These are phyloP conservation scores for Rhineura floridana DNA, from an alignment of 2,113 vertebrate species.

Conservation along the genomic window DNA sequence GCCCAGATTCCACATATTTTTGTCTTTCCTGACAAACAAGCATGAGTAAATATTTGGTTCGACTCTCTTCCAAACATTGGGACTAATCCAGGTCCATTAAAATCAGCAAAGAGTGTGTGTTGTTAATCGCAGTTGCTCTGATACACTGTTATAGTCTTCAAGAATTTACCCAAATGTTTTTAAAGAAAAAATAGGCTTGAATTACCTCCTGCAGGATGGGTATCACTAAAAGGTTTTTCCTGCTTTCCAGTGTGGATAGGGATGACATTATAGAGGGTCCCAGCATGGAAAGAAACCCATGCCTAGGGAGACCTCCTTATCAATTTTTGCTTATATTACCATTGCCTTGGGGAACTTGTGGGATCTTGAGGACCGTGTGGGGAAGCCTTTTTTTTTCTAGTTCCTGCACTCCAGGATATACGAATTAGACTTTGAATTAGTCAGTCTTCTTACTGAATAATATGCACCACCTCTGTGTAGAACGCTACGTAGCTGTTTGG, in stretches of 20 bases:
- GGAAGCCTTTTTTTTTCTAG: no score
- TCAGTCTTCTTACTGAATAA: no score
- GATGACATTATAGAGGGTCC: no score
- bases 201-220: neutral
- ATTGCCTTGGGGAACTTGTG: no score
- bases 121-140: neutral
- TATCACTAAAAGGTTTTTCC: neutral
- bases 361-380: no score
- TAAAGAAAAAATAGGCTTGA: neutral
- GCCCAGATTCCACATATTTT: neutral
- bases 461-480: no score
- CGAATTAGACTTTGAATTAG: no score
- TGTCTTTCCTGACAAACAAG: neutral
- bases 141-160: neutral
- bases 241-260: neutral
- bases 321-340: no score
- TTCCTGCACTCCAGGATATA: no score
- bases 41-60: neutral
- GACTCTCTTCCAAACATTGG: neutral
- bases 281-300: no score
- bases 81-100: neutral
- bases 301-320: no score
- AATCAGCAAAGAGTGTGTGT: neutral
- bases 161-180: neutral
- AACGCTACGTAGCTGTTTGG: no score